phyloP scores from a whole-genome alignment of 1,140 invertebrate genomes.

The Oncopeltus fasciatus region DNA sequence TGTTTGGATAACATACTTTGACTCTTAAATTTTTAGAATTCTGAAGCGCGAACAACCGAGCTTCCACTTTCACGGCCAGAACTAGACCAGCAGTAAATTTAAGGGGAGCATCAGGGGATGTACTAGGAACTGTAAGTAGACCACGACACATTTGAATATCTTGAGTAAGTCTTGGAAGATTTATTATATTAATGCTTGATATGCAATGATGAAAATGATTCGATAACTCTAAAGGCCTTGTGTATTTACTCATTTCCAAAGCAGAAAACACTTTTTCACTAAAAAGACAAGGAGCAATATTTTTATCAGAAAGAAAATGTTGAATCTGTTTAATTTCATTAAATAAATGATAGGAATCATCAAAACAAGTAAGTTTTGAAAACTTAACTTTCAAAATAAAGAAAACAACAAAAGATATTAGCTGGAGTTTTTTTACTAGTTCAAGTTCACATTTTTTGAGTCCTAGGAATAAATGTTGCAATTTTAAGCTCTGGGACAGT shows the following conservation, averaged over 20 bases:
- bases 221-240: constrained; percentile 68
- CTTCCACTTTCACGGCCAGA: constrained; percentile 69
- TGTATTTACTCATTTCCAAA: constrained; percentile 59
- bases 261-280: constrained; percentile 63
- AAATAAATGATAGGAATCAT: constrained; percentile 45
- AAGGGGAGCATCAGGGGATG: constrained; percentile 69
- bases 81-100: constrained; percentile 88
- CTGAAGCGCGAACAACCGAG: constrained; percentile 65
- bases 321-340: constrained; percentile 42
- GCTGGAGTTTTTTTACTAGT: constrained; percentile 64
- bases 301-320: constrained; percentile 35
- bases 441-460: constrained; percentile 56
- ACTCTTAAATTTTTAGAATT: constrained; percentile 58
- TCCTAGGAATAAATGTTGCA: constrained; percentile 73
- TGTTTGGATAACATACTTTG: constrained; percentile 82
- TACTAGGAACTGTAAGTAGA: constrained; percentile 68
- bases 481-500: constrained; percentile 53
- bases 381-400: constrained; percentile 56
- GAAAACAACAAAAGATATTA: constrained; percentile 71
- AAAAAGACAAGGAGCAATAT: constrained; percentile 55
- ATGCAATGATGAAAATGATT: constrained; percentile 67
- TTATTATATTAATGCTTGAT: constrained; percentile 39
- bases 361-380: constrained; percentile 42
- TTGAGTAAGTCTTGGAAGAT: constrained; percentile 44
- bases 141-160: constrained; percentile 60